Evolutionary conservation across 2,113 vertebrate species (phyloP), one percentile per base, ranked within the genome.

Genomic region (Ranitomeya variabilis): DNA sequence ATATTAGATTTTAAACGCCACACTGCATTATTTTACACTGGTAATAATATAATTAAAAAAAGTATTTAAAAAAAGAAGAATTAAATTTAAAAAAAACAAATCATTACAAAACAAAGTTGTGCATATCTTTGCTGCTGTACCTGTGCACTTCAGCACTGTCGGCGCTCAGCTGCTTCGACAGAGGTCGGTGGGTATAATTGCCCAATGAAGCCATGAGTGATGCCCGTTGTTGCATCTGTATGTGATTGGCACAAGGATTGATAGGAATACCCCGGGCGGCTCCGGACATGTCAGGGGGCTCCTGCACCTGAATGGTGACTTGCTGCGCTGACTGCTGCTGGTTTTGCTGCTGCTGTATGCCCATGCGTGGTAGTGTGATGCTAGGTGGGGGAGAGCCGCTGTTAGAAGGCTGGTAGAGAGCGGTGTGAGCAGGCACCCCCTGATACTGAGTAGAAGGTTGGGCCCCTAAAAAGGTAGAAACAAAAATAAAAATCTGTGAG

Each of bases 81-180:
- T 45, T 45, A 45, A 45, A 45, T 45, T 2, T 2, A 45, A 45
- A 45, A 45, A 45, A 45, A 3, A 69, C 7, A 69, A 31, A 3
- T 21, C 9, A 31, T 73, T 73, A 2, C 14, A 73, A 57, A 57
- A 78, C 74, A 21, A 8, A 26, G 6, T 2, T 15, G 2, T 0
- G 7, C 76, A 76, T 89, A 0, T 0, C 9, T 0, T 0, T 74
- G 37, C 2, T 52, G 7, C 23, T 10, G 94, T 90, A 99, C 98
- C 98, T 98, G 96, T 99, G 98, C 9, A 96, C 95, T 92, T 99
- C 98, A 0, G 98, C 98, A 37, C 97, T 98, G 95, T 99, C 98
- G 0, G 98, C 97, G 3, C 98, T 99, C 90, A 99, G 95, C 93
- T 99, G 98, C 95, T 99, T 99, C 91, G 98, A 98, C 12, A 99